These are phyloP conservation scores for Camptogramma bilineatum DNA, from an alignment of 2,888 invertebrate genomes.

Conservation along the genomic window DNA sequence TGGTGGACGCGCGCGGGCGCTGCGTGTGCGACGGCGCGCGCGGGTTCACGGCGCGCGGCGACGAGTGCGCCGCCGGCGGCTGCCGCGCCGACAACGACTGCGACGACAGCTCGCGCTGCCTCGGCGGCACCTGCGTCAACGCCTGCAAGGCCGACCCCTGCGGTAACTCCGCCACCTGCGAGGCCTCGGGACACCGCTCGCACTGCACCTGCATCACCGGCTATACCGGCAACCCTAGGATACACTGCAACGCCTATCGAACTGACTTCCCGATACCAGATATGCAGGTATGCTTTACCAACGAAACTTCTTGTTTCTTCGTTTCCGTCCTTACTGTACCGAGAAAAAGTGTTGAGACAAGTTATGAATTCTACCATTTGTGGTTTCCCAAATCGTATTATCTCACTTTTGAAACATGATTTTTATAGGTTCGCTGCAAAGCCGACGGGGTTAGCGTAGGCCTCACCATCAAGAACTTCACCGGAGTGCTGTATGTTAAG, in stretches of 20 bases:
- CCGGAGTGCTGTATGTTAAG: slow-evolving; percentile 96
- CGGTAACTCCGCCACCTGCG: slow-evolving; percentile 91
- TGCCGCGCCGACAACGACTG: slow-evolving; percentile 91
- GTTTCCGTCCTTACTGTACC: no score
- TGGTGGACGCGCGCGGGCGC: slow-evolving; percentile 90
- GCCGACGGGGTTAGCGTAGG: slow-evolving; percentile 96
- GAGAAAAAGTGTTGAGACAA: no score
- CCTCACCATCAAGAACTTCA: slow-evolving; percentile 92
- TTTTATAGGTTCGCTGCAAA: slow-evolving; percentile 90
- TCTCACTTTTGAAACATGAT: not conserved
- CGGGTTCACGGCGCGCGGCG: slow-evolving; percentile 91
- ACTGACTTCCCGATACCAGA: slow-evolving; percentile 94
- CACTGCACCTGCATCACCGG: slow-evolving; percentile 92
- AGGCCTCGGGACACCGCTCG: slow-evolving; percentile 90
- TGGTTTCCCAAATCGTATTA: not conserved
- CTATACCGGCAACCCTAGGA: slow-evolving; percentile 90
- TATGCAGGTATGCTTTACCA: slow-evolving; percentile 83
- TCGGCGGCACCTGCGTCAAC: slow-evolving; percentile 91
- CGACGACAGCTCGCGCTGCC: slow-evolving; percentile 91
- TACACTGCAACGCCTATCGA: slow-evolving; percentile 89
- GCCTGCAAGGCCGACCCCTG: slow-evolving; percentile 91
- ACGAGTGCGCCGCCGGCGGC: slow-evolving; percentile 91
- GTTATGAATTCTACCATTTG: no score
- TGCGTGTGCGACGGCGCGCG: slow-evolving; percentile 93
- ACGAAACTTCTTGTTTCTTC: not conserved